A percentile compares a stretch with the other conserved stretches of the same genome.
phyloP scores from a whole-genome alignment of 2,888 invertebrate species.

The Drosophila putrida region DNA sequence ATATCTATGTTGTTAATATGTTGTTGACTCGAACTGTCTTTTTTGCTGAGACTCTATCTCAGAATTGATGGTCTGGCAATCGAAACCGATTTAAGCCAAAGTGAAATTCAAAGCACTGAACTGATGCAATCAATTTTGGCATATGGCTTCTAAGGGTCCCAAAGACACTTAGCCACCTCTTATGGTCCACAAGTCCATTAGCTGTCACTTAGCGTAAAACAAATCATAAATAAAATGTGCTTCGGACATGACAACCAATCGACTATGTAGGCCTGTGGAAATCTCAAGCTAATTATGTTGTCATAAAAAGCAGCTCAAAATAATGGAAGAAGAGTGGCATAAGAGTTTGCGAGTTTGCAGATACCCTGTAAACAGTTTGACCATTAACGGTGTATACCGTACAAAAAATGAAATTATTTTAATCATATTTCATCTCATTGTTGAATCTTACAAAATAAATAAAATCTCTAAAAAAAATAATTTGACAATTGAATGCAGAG shows the following conservation, averaged over 20 bases:
- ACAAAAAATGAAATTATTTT: background rate
- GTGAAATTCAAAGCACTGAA: conserved; percentile 50
- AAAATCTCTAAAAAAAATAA: too few relatives aligned
- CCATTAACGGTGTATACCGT: background rate
- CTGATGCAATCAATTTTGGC: conserved; percentile 47
- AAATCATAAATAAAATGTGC: conserved; percentile 67
- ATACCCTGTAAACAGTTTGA: conserved; percentile 4
- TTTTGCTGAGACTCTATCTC: conserved; percentile 1
- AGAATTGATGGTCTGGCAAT: conserved; percentile 16
- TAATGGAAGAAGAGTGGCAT: background rate
- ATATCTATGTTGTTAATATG: background rate
- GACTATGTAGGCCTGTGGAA: conserved; percentile 21
- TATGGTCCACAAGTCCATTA: conserved; percentile 65
- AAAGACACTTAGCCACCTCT: conserved; percentile 56
- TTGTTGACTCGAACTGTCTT: conserved; percentile 4
- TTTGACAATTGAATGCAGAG: too few relatives aligned
- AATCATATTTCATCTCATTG: too few relatives aligned
- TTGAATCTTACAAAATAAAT: too few relatives aligned
- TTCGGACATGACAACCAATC: conserved; percentile 39
- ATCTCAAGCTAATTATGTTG: conserved; percentile 61
- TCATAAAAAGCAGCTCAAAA: conserved; percentile 60
- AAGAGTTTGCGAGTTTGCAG: background rate
- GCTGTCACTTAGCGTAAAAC: conserved; percentile 68
- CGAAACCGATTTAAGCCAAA: conserved; percentile 18
- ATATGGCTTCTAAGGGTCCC: conserved; percentile 48